Percentiles rank a stretch among this genome's conserved stretches.
These are phyloP conservation scores for Trichopria drosophilae DNA, from an alignment of 2,888 invertebrate genomes.

Conservation along the genomic window DNA sequence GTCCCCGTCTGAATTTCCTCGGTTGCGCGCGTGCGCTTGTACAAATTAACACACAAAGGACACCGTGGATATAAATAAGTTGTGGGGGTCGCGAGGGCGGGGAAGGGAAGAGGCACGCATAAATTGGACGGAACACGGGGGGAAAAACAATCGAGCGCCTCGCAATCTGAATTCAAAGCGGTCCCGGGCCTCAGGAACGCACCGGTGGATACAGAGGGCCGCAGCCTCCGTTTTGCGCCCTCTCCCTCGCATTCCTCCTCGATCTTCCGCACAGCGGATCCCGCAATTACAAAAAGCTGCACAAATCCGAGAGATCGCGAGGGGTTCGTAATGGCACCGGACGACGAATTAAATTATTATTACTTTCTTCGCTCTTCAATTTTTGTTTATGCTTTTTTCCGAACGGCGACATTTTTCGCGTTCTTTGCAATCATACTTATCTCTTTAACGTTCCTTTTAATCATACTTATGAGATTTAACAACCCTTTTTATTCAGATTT, in stretches of 20 bases:
- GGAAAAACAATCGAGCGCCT: constrained; percentile 49
- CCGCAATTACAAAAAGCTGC: no score
- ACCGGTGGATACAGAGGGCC: constrained; percentile 36
- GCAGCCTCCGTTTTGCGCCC: constrained; percentile 24
- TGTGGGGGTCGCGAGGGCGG: constrained; percentile 39
- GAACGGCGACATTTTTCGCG: no score
- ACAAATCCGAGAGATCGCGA: not conserved
- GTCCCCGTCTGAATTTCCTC: constrained; percentile 21
- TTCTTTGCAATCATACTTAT: no score
- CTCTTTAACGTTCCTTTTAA: constrained; percentile 5
- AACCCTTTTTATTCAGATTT: no score
- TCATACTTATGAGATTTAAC: no score
- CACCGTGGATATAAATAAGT: constrained; percentile 52
- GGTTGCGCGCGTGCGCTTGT: constrained; percentile 35
- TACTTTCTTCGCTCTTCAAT: no score
- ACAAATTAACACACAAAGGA: constrained; percentile 59
- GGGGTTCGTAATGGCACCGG: no score
- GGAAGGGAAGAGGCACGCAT: constrained; percentile 56
- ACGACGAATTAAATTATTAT: no score
- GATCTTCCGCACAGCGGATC: constrained; percentile 1
- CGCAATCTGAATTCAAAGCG: constrained; percentile 57
- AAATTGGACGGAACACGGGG: constrained; percentile 47
- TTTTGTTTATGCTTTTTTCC: no score
- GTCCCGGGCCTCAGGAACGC: constrained; percentile 34
- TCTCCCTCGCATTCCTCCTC: constrained; percentile 5